phyloP scores from a whole-genome alignment of 2,113 vertebrate species.

The Gavia stellata region DNA sequence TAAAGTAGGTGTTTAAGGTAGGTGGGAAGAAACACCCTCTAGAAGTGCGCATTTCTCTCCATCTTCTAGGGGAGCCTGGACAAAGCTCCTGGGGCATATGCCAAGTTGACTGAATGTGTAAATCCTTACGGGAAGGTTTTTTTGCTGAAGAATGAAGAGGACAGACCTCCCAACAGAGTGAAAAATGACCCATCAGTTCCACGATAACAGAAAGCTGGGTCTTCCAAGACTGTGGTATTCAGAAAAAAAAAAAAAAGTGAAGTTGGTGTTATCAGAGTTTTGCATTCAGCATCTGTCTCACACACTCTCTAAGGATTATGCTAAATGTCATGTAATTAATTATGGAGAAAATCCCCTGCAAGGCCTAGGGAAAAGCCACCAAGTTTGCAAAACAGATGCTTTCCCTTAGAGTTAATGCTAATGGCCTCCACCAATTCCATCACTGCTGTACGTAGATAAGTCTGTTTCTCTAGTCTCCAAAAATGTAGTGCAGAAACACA shows the following conservation, averaged over 20 bases:
- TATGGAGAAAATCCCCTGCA: not conserved
- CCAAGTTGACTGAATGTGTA: not conserved
- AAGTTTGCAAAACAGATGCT: conserved; percentile 5
- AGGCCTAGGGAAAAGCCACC: not conserved
- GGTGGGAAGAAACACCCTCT: not conserved
- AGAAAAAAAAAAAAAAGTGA: not conserved
- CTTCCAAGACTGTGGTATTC: not conserved
- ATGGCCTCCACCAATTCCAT: not conserved
- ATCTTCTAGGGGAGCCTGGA: not conserved
- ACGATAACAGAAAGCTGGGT: not conserved
- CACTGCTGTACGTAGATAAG: not conserved
- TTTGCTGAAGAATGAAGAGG: not conserved
- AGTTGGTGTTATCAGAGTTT: not conserved
- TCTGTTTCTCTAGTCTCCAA: not conserved
- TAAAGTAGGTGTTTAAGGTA: not conserved
- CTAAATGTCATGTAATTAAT: conserved; percentile 38
- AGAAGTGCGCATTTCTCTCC: not conserved
- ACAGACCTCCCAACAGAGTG: not conserved
- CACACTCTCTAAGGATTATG: conserved; percentile 37
- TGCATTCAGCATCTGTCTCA: conserved; percentile 45
- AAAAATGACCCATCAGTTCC: conserved; percentile 21
- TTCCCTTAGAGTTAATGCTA: not conserved
- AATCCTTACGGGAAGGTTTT: not conserved
- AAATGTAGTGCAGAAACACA: not conserved
- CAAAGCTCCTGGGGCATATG: not conserved